phyloP scores from a whole-genome alignment of 2,888 invertebrate genomes.

The Habroteleia sp. region DNA sequence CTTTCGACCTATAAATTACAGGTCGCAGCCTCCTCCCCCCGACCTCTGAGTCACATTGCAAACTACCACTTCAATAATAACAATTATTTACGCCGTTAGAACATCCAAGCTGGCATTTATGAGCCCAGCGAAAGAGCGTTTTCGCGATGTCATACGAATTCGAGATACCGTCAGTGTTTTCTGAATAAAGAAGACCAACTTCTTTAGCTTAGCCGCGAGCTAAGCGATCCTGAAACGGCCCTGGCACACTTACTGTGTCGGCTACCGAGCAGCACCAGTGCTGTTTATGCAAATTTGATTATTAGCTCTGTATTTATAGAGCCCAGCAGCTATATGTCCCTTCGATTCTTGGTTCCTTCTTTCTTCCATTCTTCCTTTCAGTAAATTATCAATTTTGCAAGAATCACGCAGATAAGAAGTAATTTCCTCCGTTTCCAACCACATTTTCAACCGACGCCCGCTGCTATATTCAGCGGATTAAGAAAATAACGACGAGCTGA shows the following conservation, averaged over 20 bases:
- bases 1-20: conserved; percentile 77
- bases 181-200: conserved; percentile 68
- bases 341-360: conserved; percentile 8
- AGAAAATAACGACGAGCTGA: conserved; percentile 36
- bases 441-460: background rate
- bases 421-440: conserved; percentile 7
- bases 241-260: conserved; percentile 74
- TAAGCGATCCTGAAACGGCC: conserved; percentile 68
- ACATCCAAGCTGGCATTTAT: conserved; percentile 78
- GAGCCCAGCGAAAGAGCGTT: conserved; percentile 63
- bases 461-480: conserved; percentile 4
- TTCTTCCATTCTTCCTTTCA: conserved; percentile 14
- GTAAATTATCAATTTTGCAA: conserved; percentile 51
- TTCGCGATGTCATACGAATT: conserved; percentile 45
- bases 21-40: conserved; percentile 68
- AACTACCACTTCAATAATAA: conserved; percentile 74
- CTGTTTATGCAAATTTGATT: conserved; percentile 70
- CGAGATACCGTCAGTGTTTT: too few species aligned
- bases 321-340: conserved; percentile 53
- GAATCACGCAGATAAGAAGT: conserved; percentile 36
- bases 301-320: conserved; percentile 66
- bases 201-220: conserved; percentile 56
- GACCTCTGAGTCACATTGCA: conserved; percentile 51
- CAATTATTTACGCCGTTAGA: conserved; percentile 76
- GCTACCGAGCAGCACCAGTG: conserved; percentile 65